Evolutionary conservation across 2,888 invertebrate species (phyloP), one percentile per base, ranked within the genome.

Genomic region (Drosophila aldrichi): DNA sequence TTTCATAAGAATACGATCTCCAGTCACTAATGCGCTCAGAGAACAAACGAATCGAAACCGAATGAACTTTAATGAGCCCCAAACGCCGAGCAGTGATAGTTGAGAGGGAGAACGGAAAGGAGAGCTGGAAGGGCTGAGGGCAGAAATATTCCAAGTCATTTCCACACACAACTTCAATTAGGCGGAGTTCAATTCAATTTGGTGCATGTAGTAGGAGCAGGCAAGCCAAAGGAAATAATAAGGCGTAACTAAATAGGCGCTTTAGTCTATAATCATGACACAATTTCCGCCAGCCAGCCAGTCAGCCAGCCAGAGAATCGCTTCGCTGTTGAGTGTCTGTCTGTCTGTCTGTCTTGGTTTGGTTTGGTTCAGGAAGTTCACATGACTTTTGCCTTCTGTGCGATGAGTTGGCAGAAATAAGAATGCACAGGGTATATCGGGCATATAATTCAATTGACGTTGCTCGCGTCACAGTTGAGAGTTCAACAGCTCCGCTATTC

Each of bases 221-320:
- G 57, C 60, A 46, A 62, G 44, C 49, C 40, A 64, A 81, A 78
- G 81, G 83, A 80, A 87, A 88, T 88, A 88, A 88, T 86, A 88
- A 87, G 84, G 87, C 87, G 87, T 88, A 82, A 86, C 87, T 88
- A 88, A 88, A 89, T 83, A 89, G 83, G 77, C 81, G 87, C 89
- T 87, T 89, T 83, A 88, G 83, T 87, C 88, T 89, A 82, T 88
- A 88, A 88, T 89, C 89, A 88, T 89, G 85, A 85, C 83, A 85
- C 88, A 85, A 88, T 88, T 88, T 88, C 88, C 88, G 88, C 82
- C 82, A 74, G 66, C 55, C 54, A 57, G 67, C 54, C 34, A 34
- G 6, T 1, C 22, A 22, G 22, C 25, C 25, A 29, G 29, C 29
- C 29, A 32, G 10, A 32, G 36, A 38, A 51, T 12, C 34, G 34